Base-by-base conservation (phyloP, 1,140 invertebrate species). In the Cydia pomonella region DNA sequence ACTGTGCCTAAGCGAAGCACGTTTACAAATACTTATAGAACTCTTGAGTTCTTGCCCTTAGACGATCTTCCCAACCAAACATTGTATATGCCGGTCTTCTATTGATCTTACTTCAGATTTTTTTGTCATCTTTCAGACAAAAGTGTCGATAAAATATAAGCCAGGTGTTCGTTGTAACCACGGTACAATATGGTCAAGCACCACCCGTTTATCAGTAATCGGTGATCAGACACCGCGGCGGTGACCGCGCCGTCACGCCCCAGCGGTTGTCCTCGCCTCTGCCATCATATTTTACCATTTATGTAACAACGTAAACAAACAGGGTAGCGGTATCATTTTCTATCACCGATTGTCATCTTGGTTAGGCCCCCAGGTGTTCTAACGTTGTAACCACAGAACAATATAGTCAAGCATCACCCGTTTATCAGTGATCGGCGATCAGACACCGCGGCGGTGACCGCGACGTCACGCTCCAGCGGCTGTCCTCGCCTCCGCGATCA, bases 281-380 rank as follows among this genome's bases (percentile, higher is more conserved):
- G 64, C 27, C 33, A 69, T 69, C 64, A 41, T 69, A 69, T 69
- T 69, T 38, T 69, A 33, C 16, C 12, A 69, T 69, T 69, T 18
- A 69, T 69, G 27, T 69, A 69, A 59, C 53, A 59, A 41, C 33
- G 64, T 69, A 69, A 69, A 69, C 29, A 33, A 69, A 69, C 16
- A 69, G 27, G n/a, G n/a, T n/a, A n/a, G n/a, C n/a, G n/a, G n/a
- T n/a, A n/a, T n/a, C n/a, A n/a, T n/a, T n/a, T n/a, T n/a, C n/a
- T n/a, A n/a, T n/a, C n/a, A n/a, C n/a, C n/a, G n/a, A n/a, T n/a
- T n/a, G n/a, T n/a, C n/a, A n/a, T n/a, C n/a, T n/a, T n/a, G n/a
- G n/a, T n/a, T n/a, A n/a, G n/a, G n/a, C n/a, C n/a, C 41, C 41
- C 13, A 18, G 50, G 16, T 59, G 9, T 23, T n/a, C n/a, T n/a